These are phyloP conservation scores for Thera britannica DNA, from an alignment of 2,888 invertebrate genomes.

Conservation along the genomic window DNA sequence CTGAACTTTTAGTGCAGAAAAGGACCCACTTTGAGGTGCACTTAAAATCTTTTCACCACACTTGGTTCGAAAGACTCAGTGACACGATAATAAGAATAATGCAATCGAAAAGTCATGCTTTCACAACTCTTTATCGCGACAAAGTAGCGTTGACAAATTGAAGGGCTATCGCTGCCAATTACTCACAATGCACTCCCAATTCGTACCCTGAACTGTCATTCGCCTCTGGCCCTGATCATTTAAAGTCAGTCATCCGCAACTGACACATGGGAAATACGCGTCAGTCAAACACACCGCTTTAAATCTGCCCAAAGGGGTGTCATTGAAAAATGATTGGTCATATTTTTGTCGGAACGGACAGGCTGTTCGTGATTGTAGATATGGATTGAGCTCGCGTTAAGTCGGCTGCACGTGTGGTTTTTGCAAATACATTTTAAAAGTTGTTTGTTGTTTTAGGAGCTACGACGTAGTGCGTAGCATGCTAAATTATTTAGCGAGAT, in stretches of 20 bases:
- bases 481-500: neutral
- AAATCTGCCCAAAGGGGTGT: constrained; percentile 63
- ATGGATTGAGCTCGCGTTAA: constrained; percentile 17
- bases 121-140: neutral
- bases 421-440: neutral
- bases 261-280: constrained; percentile 68
- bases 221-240: constrained; percentile 61
- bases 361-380: constrained; percentile 24
- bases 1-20: no score
- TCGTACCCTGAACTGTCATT: constrained; percentile 42
- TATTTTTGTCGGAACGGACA: constrained; percentile 36
- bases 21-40: no score
- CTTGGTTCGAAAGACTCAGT: no score
- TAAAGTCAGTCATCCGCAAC: constrained; percentile 61
- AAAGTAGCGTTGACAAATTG: constrained; percentile 16
- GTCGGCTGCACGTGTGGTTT: neutral
- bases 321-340: constrained; percentile 72
- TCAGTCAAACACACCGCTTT: constrained; percentile 63
- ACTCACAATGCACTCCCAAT: constrained; percentile 15
- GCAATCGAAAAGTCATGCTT: neutral
- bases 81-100: no score
- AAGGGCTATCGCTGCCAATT: constrained; percentile 11
- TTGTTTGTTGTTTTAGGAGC: neutral
- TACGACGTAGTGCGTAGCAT: neutral
- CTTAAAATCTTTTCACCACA: no score